phyloP scores from a whole-genome alignment of 2,888 invertebrate species.

The Clostera curtula region DNA sequence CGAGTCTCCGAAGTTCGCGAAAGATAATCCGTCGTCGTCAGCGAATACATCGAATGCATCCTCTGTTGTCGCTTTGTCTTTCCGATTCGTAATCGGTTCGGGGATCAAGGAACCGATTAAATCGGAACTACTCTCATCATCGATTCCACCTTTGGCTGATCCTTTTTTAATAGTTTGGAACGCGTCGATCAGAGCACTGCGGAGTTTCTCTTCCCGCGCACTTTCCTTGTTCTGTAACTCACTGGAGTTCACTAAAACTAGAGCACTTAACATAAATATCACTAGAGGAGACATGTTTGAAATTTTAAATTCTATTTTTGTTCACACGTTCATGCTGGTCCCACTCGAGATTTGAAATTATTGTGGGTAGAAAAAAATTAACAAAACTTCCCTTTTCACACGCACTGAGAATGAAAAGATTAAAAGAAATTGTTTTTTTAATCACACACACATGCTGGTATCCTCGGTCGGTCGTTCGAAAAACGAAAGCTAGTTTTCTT shows the following conservation, averaged over 20 bases:
- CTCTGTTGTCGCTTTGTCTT: conserved; percentile 35
- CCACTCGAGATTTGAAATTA: conserved; percentile 13
- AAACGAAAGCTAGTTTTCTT: too few relatives aligned
- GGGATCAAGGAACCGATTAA: conserved; percentile 48
- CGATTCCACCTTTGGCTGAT: conserved; percentile 52
- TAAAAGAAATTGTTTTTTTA: too few relatives aligned
- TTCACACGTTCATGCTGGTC: conserved; percentile 45
- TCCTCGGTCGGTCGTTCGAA: too few relatives aligned
- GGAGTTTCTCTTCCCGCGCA: conserved; percentile 56
- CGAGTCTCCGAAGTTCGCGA: conserved; percentile 47
- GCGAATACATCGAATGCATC: conserved; percentile 54
- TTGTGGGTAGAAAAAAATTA: too few relatives aligned
- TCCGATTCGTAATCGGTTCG: conserved; percentile 25
- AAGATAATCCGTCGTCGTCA: conserved; percentile 59
- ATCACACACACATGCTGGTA: too few relatives aligned
- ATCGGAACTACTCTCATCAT: conserved; percentile 51
- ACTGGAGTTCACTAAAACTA: conserved; percentile 37
- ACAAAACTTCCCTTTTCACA: too few relatives aligned
- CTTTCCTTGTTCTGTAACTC: conserved; percentile 44
- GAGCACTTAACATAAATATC: conserved; percentile 49
- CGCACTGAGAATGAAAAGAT: too few relatives aligned
- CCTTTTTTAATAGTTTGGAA: conserved; percentile 65
- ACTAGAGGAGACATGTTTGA: conserved; percentile 47
- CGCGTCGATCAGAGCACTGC: conserved; percentile 62
- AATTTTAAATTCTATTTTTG: conserved; percentile 19